Evolutionary conservation across 2,888 invertebrate species (phyloP), one percentile per base, ranked within the genome.

Genomic region (Peribatodes rhomboidaria): DNA sequence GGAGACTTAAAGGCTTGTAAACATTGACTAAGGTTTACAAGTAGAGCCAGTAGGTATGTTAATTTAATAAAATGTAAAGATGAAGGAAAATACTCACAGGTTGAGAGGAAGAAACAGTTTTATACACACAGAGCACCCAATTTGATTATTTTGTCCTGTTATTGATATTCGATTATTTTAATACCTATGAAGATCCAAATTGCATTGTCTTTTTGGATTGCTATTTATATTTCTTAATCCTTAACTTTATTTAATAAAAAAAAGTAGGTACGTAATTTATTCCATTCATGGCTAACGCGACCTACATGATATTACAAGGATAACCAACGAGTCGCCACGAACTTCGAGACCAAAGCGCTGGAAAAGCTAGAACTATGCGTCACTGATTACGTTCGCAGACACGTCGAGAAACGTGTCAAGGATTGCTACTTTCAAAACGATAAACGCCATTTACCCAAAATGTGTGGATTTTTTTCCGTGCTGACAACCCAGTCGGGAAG

Each of bases 401-500:
- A 82, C 82, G 82, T 83, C 74, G 77, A 27, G 69, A 27, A 72
- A 74, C 79, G 78, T 89, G 90, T 89, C 91, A 91, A 91, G 90
- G 90, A 84, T 83, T 79, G 84, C 89, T 85, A 90, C 90, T 91
- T 91, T 90, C 86, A 84, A 74, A 59, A 44, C 37, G 56, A 37
- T 49, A 27, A 27, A 39, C 31, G 41, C 67, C 35, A 78, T 80
- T 82, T 86, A 83, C 81, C 80, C 74, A 73, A 54, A 63, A 72
- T 59, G 67, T 73, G 82, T 77, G 77, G 78, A 79, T 82, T 79
- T 77, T 46, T 78, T 79, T 78, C 67, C 65, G 72, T 71, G 77
- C 71, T 82, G 86, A 80, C 86, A 90, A 88, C 90, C 83, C 86
- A 76, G 83, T 84, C 87, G 92, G 92, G 92, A 93, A 92, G 91